Base-by-base conservation (phyloP, 2,888 invertebrate species). In the Aspidiotus rigidus region DNA sequence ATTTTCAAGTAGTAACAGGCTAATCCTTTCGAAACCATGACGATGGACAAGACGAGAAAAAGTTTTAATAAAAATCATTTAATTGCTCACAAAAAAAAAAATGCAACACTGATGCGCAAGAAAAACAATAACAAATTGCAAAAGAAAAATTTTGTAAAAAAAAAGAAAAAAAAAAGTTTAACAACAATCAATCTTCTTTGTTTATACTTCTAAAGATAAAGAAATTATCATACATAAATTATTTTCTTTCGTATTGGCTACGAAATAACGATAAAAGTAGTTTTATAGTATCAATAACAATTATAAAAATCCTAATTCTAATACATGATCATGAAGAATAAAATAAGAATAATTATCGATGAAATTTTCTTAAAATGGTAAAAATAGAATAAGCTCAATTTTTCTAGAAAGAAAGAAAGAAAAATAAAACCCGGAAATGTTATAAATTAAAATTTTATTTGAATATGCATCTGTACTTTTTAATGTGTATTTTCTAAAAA, bases 361-460 rank as follows among this genome's bases (percentile, higher is more conserved):
- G 28, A 28, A 28, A 28, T 28, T 28, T 28, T 28, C 28, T 64
- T 42, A 59, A 59, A 66, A 66, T 66, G 66, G 66, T 66, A 66
- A 28, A 28, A 28, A 66, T 66, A 59, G 59, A 66, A 66, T 66
- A 66, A 66, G 66, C 66, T 66, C 66, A 49, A 66, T 44, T 17
- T 44, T 56, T 54, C 15, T 16, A 64, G 7, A 66, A 54, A 28
- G 28, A 16, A 64, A 64, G 57, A 60, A 44, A 66, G 15, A 15
- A 16, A n/a, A 9, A 56, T 11, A 59, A 57, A 53, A 60, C 17
- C 10, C 40, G 39, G 41, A 64, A 55, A 60, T 39, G 40, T 39
- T 64, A 59, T 28, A 59, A 40, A 64, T 64, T 57, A 64, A 56
- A 64, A 57, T 39, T 64, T 40, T 42, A 7, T 66, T 66, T 49